Evolutionary conservation across 2,888 invertebrate species (phyloP).

Genomic region (Eupithecia centaureata): DNA sequence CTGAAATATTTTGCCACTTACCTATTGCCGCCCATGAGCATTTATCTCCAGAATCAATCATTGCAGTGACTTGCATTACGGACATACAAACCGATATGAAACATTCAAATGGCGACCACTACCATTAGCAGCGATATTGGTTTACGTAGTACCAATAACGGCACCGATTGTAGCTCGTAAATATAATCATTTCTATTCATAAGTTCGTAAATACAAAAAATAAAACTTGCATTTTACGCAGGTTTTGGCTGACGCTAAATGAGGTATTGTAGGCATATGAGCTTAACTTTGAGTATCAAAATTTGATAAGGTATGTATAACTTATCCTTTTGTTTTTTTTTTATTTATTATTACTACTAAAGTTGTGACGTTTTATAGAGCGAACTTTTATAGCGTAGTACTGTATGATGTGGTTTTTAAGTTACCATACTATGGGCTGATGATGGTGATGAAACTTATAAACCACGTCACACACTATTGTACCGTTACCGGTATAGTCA

Average conservation of each 20-base stretch:
- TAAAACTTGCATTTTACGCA: too few relatives aligned
- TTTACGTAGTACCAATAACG: slow-evolving; percentile 61
- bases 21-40: slow-evolving; percentile 3
- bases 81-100: slow-evolving; percentile 48
- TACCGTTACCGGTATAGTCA: too few relatives aligned
- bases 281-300: neutral
- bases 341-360: neutral
- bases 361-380: too few relatives aligned
- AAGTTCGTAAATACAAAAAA: slow-evolving; percentile 50
- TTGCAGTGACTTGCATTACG: slow-evolving; percentile 46
- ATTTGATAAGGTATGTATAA: neutral
- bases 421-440: too few relatives aligned
- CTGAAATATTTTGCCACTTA: neutral
- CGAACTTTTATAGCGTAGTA: neutral
- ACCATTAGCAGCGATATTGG: slow-evolving; percentile 66
- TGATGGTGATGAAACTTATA: too few relatives aligned
- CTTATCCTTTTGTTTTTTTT: neutral
- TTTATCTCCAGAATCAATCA: slow-evolving; percentile 38
- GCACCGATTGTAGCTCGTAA: slow-evolving; percentile 53
- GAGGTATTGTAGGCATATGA: slow-evolving; percentile 42
- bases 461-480: too few relatives aligned
- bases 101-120: slow-evolving; percentile 59
- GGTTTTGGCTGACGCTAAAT: slow-evolving; percentile 46
- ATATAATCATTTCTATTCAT: slow-evolving; percentile 42
- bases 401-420: neutral